Conservation (phyloP, 2,113 vertebrate species). For the Myrmecophaga tridactyla region DNA sequence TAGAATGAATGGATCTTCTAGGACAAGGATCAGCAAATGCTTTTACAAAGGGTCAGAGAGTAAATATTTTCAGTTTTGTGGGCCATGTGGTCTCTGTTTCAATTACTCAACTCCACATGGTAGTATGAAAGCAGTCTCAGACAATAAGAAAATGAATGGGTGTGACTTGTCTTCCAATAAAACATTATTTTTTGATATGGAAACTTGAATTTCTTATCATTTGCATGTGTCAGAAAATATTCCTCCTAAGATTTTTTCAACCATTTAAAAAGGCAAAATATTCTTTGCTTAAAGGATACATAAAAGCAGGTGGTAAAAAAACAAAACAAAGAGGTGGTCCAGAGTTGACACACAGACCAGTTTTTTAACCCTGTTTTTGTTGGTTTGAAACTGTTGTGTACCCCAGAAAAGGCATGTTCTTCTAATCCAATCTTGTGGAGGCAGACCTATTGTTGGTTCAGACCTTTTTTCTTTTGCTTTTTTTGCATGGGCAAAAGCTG, state of each 20-base stretch:
- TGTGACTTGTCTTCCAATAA: neutral
- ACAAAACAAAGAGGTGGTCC: neutral
- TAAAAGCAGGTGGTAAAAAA: neutral
- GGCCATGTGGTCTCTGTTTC: neutral
- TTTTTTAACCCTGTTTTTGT: neutral
- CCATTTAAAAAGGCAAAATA: neutral
- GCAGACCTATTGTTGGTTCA: too few species aligned
- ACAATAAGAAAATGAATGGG: neutral
- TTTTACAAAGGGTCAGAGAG: neutral
- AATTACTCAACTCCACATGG: neutral
- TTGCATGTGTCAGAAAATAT: neutral
- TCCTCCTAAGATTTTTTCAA: neutral
- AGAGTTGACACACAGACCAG: neutral
- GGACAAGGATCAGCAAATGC: neutral
- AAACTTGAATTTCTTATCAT: neutral
- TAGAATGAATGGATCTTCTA: neutral
- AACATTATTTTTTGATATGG: neutral
- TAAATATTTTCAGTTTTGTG: neutral
- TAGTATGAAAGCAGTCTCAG: neutral
- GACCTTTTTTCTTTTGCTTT: too few species aligned
- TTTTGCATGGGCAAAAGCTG: too few species aligned
- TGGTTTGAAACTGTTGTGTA: too few species aligned
- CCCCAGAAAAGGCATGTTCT: too few species aligned
- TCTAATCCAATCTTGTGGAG: too few species aligned
- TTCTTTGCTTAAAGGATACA: neutral